Percentiles rank a stretch among this genome's conserved stretches.
Conservation (phyloP, 1,140 invertebrate species). For the Potamilus streckersoni region DNA sequence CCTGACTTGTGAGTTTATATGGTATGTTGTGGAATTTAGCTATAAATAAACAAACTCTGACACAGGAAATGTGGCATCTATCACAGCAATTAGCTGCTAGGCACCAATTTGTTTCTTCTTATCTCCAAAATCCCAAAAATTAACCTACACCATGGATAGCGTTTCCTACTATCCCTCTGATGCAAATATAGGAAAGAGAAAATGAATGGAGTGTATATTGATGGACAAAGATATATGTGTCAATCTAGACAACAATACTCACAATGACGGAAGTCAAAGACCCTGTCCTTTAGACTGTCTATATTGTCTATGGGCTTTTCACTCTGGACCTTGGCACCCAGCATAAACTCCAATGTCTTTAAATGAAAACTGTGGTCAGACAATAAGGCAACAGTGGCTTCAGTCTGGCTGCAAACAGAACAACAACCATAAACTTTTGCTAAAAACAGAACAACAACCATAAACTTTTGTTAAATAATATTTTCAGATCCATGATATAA, state of each 20-base stretch:
- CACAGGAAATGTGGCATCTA: no score
- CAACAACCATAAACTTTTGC: constrained; percentile 3
- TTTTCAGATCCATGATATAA: background rate
- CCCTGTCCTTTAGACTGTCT: constrained; percentile 12
- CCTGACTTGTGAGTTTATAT: no score
- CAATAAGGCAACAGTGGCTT: constrained; percentile 7
- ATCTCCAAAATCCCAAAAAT: no score
- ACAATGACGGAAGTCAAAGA: constrained; percentile 28
- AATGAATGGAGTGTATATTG: no score
- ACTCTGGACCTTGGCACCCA: background rate
- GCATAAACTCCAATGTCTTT: constrained; percentile 20
- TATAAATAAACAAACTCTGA: no score
- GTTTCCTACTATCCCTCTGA: no score
- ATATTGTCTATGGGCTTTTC: background rate
- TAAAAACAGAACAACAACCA: constrained; percentile 7
- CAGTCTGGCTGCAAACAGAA: constrained; percentile 13
- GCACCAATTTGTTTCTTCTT: no score
- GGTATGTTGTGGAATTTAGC: no score
- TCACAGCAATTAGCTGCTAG: no score
- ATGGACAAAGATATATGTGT: no score
- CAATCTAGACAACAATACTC: background rate
- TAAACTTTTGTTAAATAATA: constrained; percentile 3
- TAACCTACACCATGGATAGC: no score
- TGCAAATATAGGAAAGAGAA: no score
- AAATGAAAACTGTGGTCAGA: constrained; percentile 28